Evolutionary conservation across 1,140 invertebrate genomes (phyloP).

Genomic region (Oncopodura yosiiana): DNA sequence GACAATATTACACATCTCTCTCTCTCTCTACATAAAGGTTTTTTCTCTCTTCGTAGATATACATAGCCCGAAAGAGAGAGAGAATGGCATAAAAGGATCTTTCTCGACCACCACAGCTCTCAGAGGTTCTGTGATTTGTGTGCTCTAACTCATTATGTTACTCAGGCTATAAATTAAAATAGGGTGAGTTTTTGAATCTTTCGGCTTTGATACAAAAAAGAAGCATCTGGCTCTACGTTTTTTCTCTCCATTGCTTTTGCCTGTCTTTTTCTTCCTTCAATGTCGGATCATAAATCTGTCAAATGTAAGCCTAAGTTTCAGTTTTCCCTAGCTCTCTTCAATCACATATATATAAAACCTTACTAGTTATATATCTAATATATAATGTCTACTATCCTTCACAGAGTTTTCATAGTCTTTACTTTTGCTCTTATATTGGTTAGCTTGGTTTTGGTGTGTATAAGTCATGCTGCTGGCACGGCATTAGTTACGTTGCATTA

Average conservation of each 20-base stretch:
- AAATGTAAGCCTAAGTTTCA: slow-evolving; percentile 20
- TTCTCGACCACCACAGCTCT: slow-evolving; percentile 9
- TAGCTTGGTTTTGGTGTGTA: too few species aligned
- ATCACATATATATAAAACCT: slow-evolving; percentile 23
- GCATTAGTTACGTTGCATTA: too few species aligned
- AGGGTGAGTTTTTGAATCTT: slow-evolving; percentile 33
- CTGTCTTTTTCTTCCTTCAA: slow-evolving; percentile 25
- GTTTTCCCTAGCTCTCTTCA: slow-evolving; percentile 24
- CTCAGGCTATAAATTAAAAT: slow-evolving; percentile 34
- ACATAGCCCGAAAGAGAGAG: too few species aligned
- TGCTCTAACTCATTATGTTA: slow-evolving; percentile 34
- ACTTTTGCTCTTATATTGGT: too few species aligned
- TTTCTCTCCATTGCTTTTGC: slow-evolving; percentile 16
- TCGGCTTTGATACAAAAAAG: slow-evolving; percentile 32
- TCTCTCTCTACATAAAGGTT: too few species aligned
- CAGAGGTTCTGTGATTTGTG: slow-evolving; percentile 34
- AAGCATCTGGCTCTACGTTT: slow-evolving; percentile 33
- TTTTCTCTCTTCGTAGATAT: too few species aligned
- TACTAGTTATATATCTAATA: too few species aligned
- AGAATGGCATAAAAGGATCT: slow-evolving; percentile 1
- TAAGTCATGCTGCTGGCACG: too few species aligned
- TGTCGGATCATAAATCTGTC: slow-evolving; percentile 35
- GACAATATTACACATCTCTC: too few species aligned
- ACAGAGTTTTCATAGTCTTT: too few species aligned
- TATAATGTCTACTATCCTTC: too few species aligned